Percentiles rank a stretch among this genome's conserved stretches.
phyloP scores from a whole-genome alignment of 2,113 vertebrate species.

The Sphyrna mokarran region DNA sequence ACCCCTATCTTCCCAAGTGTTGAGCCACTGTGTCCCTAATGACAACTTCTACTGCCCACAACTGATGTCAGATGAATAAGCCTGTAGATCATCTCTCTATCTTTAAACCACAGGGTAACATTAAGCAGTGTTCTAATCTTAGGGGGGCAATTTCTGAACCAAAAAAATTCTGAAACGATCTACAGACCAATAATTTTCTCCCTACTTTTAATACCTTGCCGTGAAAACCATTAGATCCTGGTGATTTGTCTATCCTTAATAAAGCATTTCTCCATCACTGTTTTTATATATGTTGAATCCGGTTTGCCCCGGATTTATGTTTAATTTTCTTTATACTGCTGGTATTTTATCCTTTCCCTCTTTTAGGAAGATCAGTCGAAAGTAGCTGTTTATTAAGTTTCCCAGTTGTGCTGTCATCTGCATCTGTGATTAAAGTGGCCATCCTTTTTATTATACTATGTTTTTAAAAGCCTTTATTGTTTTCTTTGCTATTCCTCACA shows the following conservation, averaged over 20 bases:
- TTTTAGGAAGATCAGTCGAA: background rate
- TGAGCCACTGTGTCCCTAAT: background rate
- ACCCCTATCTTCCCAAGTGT: background rate
- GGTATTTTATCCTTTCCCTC: background rate
- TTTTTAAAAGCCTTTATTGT: background rate
- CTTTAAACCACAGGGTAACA: background rate
- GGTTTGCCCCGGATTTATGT: background rate
- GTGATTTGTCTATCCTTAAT: background rate
- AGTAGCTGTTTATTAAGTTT: background rate
- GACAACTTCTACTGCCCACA: background rate
- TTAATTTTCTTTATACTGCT: background rate
- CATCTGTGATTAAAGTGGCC: background rate
- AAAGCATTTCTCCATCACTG: background rate
- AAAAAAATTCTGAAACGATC: no score
- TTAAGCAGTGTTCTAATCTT: background rate
- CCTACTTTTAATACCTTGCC: background rate
- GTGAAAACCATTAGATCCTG: background rate
- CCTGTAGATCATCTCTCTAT: background rate
- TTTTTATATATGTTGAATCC: background rate
- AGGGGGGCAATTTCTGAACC: no score
- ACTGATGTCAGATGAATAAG: background rate
- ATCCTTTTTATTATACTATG: background rate
- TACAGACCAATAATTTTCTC: no score
- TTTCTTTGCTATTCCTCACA: background rate
- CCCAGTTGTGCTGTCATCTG: background rate